These are phyloP conservation scores for Drosophila eugracilis DNA, from an alignment of 1,140 invertebrate genomes.

Conservation along the genomic window DNA sequence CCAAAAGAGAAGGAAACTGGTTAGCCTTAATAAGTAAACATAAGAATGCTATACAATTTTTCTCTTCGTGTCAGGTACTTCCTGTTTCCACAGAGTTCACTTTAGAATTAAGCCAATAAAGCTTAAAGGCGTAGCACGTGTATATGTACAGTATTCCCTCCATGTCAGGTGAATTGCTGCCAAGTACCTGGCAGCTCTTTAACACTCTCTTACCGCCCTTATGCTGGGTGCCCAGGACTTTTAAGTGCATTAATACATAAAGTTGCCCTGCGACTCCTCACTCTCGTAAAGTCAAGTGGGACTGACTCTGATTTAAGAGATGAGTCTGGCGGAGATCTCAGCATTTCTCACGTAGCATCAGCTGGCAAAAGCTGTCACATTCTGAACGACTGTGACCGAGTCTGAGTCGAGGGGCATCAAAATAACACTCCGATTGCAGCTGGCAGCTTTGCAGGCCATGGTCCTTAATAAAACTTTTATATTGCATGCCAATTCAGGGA, in stretches of 20 bases:
- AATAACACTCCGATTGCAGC: constrained; percentile 47
- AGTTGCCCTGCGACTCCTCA: constrained; percentile 14
- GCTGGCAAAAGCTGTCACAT: constrained; percentile 40
- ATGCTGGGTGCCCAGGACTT: constrained; percentile 34
- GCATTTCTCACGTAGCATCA: constrained; percentile 52
- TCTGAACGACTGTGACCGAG: constrained; percentile 16
- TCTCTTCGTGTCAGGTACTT: background rate
- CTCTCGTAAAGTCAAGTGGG: constrained; percentile 63
- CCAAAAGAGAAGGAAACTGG: too few relatives aligned
- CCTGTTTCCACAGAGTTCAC: constrained; percentile 28
- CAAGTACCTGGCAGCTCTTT: constrained; percentile 69
- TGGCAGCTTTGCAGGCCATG: constrained; percentile 52
- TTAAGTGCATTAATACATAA: constrained; percentile 73
- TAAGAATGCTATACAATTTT: background rate
- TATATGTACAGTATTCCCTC: background rate
- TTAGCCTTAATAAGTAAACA: too few relatives aligned
- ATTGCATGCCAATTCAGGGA: constrained; percentile 58
- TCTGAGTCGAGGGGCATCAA: constrained; percentile 17
- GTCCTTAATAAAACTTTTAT: constrained; percentile 66
- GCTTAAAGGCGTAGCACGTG: constrained; percentile 42
- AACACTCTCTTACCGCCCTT: constrained; percentile 57
- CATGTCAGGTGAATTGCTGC: constrained; percentile 48
- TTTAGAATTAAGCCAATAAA: constrained; percentile 55
- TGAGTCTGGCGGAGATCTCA: constrained; percentile 23
- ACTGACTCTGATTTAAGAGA: constrained; percentile 55